Percentiles rank a stretch among this genome's conserved stretches.
These are phyloP conservation scores for Chlorops oryzae DNA, from an alignment of 1,140 invertebrate genomes.

Conservation along the genomic window DNA sequence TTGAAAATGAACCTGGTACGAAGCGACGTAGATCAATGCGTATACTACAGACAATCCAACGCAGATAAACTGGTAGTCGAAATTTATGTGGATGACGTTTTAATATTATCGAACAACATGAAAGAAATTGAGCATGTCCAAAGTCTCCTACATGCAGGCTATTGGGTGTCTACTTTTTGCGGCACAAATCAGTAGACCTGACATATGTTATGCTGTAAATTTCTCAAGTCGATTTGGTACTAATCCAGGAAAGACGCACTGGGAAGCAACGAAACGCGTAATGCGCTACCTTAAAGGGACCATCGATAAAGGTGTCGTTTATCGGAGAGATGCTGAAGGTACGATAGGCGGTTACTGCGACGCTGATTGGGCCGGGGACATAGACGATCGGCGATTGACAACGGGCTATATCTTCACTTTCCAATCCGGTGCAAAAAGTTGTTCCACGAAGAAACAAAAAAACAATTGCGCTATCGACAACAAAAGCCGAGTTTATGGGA, in stretches of 20 bases:
- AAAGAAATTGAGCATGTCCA: slow-evolving; percentile 11
- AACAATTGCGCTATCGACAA: slow-evolving; percentile 27
- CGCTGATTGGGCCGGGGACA: slow-evolving; percentile 15
- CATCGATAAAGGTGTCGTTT: not conserved
- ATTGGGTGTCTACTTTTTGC: slow-evolving; percentile 42
- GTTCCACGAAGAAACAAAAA: slow-evolving; percentile 34
- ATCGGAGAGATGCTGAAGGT: not conserved
- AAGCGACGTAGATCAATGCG: too few species aligned
- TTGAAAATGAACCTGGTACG: too few species aligned
- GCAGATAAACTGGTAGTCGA: too few species aligned
- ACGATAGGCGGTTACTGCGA: slow-evolving; percentile 12
- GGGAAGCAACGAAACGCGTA: slow-evolving; percentile 33
- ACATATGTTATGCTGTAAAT: slow-evolving; percentile 39
- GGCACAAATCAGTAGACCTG: slow-evolving; percentile 35
- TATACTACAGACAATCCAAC: too few species aligned
- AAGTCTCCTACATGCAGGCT: slow-evolving; percentile 14
- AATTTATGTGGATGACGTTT: slow-evolving; percentile 42
- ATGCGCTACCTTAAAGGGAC: slow-evolving; percentile 42
- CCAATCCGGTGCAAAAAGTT: slow-evolving; percentile 21
- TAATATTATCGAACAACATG: slow-evolving; percentile 32
- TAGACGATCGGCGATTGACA: slow-evolving; percentile 26
- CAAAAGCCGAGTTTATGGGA: slow-evolving; percentile 38
- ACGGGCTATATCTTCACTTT: slow-evolving; percentile 31
- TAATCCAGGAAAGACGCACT: slow-evolving; percentile 25
- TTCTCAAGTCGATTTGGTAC: slow-evolving; percentile 21